Conservation (phyloP, 2,888 invertebrate genomes). For the Phalera bucephala region DNA sequence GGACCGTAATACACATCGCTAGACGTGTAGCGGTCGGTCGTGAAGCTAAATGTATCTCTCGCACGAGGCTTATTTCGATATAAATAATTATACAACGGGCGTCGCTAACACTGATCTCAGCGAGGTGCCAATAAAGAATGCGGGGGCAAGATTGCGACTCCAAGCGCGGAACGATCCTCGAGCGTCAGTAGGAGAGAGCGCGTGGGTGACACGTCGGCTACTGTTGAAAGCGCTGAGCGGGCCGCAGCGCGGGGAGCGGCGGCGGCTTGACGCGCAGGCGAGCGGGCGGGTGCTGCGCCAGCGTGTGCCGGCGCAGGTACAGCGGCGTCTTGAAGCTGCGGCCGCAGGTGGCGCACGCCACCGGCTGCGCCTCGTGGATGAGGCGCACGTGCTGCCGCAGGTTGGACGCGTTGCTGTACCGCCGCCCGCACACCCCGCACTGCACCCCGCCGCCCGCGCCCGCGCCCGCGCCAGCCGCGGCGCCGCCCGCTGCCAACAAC, state of each 20-base stretch:
- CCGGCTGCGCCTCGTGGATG: conserved; percentile 88
- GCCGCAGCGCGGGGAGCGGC: conserved; percentile 62
- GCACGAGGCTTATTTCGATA: not conserved
- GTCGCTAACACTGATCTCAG: conserved; percentile 3
- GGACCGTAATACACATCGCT: not conserved
- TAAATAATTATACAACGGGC: conserved; percentile 9
- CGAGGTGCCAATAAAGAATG: conserved; percentile 4
- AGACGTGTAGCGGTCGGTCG: not conserved
- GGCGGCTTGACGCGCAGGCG: conserved; percentile 52
- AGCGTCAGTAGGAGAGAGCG: conserved; percentile 30
- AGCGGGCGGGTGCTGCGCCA: conserved; percentile 85
- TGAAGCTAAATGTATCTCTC: conserved; percentile 1
- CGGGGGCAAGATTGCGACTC: conserved; percentile 14
- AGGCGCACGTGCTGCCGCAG: conserved; percentile 89
- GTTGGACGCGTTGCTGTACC: conserved; percentile 88
- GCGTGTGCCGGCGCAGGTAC: conserved; percentile 89
- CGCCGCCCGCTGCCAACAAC: conserved; percentile 71
- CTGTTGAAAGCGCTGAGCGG: conserved; percentile 54
- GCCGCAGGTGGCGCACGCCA: conserved; percentile 87
- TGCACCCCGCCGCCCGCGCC: conserved; percentile 64
- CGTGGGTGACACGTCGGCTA: conserved; percentile 36
- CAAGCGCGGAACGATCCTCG: conserved; percentile 21
- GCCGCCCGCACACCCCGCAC: conserved; percentile 87
- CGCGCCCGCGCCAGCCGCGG: conserved; percentile 40
- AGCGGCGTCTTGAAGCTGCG: conserved; percentile 90